phyloP scores from a whole-genome alignment of 2,113 vertebrate species.

The Telmatochromis brachygnathus region DNA sequence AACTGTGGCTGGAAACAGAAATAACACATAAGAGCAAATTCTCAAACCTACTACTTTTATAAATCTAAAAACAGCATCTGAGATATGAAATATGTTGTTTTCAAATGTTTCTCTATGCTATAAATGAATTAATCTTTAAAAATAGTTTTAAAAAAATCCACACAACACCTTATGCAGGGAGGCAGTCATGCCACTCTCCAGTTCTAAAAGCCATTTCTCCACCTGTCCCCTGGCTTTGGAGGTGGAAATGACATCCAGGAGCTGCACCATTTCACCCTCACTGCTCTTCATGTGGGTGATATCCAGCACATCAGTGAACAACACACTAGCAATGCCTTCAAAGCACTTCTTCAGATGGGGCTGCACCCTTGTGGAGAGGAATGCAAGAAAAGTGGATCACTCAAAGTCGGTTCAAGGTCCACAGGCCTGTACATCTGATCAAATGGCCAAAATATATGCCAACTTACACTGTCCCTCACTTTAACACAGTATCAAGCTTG shows the following conservation, averaged over 20 bases:
- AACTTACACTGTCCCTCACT: background rate
- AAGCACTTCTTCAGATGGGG: conserved; percentile 91
- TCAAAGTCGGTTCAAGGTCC: background rate
- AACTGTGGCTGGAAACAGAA: background rate
- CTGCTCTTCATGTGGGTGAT: conserved; percentile 89
- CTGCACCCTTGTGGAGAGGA: conserved; percentile 72
- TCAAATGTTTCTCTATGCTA: background rate
- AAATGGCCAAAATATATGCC: background rate
- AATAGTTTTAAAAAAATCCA: background rate
- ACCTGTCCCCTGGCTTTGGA: conserved; percentile 84
- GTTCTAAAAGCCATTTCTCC: conserved; percentile 85
- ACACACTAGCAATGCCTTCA: conserved; percentile 83
- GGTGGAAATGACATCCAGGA: conserved; percentile 79
- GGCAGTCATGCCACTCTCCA: conserved; percentile 77
- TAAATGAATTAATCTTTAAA: background rate
- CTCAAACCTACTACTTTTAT: background rate
- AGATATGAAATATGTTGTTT: background rate
- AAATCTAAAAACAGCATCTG: background rate
- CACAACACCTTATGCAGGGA: conserved; percentile 81
- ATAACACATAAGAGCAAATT: background rate
- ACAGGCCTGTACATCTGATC: background rate
- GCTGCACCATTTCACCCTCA: conserved; percentile 80
- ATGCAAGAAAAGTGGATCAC: background rate
- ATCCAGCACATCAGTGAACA: conserved; percentile 81
- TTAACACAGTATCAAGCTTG: background rate